Evolutionary conservation across 2,888 invertebrate species (phyloP).

Genomic region (Slavum lentiscoides): DNA sequence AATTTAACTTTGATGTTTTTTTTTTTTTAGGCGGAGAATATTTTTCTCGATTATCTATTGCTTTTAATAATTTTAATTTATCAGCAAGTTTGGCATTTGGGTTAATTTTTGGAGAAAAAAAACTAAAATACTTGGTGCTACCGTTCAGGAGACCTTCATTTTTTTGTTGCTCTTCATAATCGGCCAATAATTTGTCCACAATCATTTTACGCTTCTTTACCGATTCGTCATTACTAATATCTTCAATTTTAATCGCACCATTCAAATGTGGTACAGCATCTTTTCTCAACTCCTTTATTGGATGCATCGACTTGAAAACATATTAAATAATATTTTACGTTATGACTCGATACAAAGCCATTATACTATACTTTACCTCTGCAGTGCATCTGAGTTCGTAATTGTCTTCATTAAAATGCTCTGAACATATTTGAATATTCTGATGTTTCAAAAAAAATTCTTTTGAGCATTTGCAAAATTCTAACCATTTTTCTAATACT

Average conservation of each 20-base stretch:
- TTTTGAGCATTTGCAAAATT: conserved; percentile 2
- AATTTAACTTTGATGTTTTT: conserved; percentile 12
- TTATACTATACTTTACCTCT: conserved; percentile 8
- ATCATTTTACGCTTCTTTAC: conserved; percentile 32
- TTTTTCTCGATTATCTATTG: conserved; percentile 15
- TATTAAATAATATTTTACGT: background rate
- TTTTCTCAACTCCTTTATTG: conserved; percentile 14
- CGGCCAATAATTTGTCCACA: conserved; percentile 45
- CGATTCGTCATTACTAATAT: background rate
- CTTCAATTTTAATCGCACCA: background rate
- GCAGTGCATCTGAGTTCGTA: conserved; percentile 10
- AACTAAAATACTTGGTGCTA: conserved; percentile 2
- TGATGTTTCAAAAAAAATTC: conserved; percentile 1
- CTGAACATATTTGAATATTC: conserved; percentile 22
- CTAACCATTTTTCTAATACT: conserved; percentile 17
- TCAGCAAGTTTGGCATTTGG: conserved; percentile 45
- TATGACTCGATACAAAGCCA: background rate
- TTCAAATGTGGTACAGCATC: conserved; percentile 18
- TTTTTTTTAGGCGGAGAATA: conserved; percentile 27
- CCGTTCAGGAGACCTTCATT: conserved; percentile 13
- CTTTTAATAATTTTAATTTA: conserved; percentile 42
- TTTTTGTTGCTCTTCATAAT: conserved; percentile 44
- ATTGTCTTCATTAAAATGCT: conserved; percentile 10
- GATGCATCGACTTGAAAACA: conserved; percentile 19
- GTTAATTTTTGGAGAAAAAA: conserved; percentile 39